These are phyloP conservation scores for Motacilla alba DNA, from an alignment of 2,113 vertebrate species.

Conservation along the genomic window DNA sequence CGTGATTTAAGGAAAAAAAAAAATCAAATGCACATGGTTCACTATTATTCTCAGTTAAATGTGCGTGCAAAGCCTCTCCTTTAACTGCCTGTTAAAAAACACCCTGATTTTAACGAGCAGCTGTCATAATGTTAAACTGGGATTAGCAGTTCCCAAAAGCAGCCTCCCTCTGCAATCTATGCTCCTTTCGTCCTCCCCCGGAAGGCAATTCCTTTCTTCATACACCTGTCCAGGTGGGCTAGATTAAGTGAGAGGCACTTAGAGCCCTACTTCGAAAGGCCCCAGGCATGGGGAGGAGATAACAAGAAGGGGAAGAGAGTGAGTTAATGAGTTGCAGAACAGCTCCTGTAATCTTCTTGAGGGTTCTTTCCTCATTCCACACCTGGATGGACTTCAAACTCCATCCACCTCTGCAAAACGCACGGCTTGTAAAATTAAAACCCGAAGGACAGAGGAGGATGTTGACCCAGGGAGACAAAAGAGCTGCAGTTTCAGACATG, in stretches of 20 bases:
- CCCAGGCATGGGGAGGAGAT: slow-evolving; percentile 25
- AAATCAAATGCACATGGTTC: slow-evolving; percentile 59
- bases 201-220: slow-evolving; percentile 51
- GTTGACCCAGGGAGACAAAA: slow-evolving; percentile 53
- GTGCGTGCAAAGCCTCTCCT: slow-evolving; percentile 45
- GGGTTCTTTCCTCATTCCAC: slow-evolving; percentile 59
- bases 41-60: slow-evolving; percentile 42
- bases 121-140: slow-evolving; percentile 44
- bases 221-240: slow-evolving; percentile 53
- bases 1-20: slow-evolving; percentile 37
- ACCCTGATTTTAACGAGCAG: slow-evolving; percentile 49
- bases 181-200: slow-evolving; percentile 10
- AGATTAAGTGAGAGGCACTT: slow-evolving; percentile 53
- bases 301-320: slow-evolving; percentile 55
- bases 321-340: slow-evolving; percentile 67
- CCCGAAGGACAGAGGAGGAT: slow-evolving; percentile 45
- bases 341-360: slow-evolving; percentile 67
- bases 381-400: slow-evolving; percentile 68
- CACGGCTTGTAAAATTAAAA: slow-evolving; percentile 55
- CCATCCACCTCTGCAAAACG: slow-evolving; percentile 35
- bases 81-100: slow-evolving; percentile 53
- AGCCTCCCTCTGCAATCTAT: background rate
- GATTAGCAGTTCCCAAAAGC: slow-evolving; percentile 56
- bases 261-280: background rate
- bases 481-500: slow-evolving; percentile 57